These are phyloP conservation scores for Drosophila kambysellisi DNA, from an alignment of 2,888 invertebrate genomes.

Conservation along the genomic window DNA sequence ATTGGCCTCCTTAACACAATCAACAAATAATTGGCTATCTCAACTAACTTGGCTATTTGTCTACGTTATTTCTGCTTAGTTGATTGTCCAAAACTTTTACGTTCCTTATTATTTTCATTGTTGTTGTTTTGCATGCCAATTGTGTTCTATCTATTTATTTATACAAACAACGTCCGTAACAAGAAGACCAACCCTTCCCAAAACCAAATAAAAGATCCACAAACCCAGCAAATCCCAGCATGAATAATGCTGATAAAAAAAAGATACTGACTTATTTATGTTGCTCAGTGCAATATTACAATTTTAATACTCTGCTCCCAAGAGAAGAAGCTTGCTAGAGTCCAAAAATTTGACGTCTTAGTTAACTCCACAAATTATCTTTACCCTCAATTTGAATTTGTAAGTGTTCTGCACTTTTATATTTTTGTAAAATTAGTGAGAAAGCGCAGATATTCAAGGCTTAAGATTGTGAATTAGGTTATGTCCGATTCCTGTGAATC, in stretches of 20 bases:
- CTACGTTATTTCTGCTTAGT: conserved; percentile 7
- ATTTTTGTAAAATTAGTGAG: no score
- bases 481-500: not conserved
- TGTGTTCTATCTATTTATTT: not conserved
- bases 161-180: not conserved
- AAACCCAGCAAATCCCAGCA: not conserved
- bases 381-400: not conserved
- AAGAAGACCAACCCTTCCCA: not conserved
- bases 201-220: not conserved
- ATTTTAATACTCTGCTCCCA: not conserved
- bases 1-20: conserved; percentile 7
- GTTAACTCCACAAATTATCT: not conserved
- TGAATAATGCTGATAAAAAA: not conserved
- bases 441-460: not conserved
- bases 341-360: not conserved
- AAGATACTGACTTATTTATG: not conserved
- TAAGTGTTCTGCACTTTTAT: not conserved
- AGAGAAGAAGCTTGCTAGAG: not conserved
- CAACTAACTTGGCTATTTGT: conserved; percentile 34
- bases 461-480: not conserved
- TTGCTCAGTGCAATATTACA: not conserved
- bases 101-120: not conserved
- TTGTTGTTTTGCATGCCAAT: conserved; percentile 31
- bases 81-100: not conserved
- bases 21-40: conserved; percentile 20